Conservation (phyloP, 2,113 vertebrate genomes). For the Apaloderma vittatum region DNA sequence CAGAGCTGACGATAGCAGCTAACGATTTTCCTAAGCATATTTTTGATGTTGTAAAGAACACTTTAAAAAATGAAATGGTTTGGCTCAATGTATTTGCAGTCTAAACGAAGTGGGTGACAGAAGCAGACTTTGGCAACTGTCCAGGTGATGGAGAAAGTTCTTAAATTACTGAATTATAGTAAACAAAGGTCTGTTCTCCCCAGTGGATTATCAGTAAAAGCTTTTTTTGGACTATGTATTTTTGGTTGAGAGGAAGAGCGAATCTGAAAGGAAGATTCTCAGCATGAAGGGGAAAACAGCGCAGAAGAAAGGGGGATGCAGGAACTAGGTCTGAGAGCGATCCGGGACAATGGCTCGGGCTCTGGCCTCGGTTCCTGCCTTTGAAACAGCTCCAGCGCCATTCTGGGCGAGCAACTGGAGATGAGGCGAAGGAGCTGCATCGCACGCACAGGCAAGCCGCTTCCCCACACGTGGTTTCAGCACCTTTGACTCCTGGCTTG, state of each 20-base stretch:
- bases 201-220: not conserved
- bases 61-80: not conserved
- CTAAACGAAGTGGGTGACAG: not conserved
- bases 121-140: not conserved
- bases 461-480: rapidly evolving
- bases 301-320: not conserved
- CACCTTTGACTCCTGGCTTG: not conserved
- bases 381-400: rapidly evolving
- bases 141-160: not conserved
- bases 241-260: not conserved
- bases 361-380: not conserved
- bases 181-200: not conserved
- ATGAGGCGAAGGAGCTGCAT: rapidly evolving
- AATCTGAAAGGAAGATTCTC: not conserved
- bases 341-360: rapidly evolving
- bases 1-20: not conserved
- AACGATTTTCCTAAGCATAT: not conserved
- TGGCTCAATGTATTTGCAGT: not conserved
- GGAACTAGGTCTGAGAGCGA: rapidly evolving
- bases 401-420: not conserved
- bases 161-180: not conserved
- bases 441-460: rapidly evolving
- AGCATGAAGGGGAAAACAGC: not conserved
- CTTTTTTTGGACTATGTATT: not conserved
- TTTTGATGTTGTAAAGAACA: not conserved